Percentiles rank a stretch among this genome's conserved stretches.
phyloP scores from a whole-genome alignment of 2,797 vertebrate species.

The Lepidocolaptes lacrymiger region DNA sequence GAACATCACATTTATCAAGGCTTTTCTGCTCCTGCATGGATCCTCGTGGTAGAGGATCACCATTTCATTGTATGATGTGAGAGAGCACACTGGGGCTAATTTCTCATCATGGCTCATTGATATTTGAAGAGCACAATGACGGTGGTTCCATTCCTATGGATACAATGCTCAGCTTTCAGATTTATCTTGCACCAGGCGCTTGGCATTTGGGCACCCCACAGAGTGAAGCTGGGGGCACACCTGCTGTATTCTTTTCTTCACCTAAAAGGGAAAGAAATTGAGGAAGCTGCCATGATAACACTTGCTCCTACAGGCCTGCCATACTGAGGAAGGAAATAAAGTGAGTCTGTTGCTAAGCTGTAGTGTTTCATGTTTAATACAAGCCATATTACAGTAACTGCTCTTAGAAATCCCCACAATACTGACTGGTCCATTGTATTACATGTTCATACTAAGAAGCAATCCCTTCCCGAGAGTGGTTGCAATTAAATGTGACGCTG shows the following conservation, averaged over 20 bases:
- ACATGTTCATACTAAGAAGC: neutral
- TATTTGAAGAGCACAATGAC: neutral
- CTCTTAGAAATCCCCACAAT: neutral
- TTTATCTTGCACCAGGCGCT: neutral
- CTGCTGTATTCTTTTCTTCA: neutral
- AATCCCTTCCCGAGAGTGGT: neutral
- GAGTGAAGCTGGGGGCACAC: neutral
- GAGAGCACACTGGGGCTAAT: neutral
- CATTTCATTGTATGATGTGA: neutral
- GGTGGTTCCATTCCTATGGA: neutral
- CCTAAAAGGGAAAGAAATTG: neutral
- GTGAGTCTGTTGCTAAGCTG: neutral
- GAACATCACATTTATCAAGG: neutral
- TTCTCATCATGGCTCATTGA: neutral
- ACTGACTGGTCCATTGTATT: neutral
- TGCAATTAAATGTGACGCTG: neutral
- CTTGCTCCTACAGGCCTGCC: neutral
- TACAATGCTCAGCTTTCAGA: neutral
- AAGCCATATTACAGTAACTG: neutral
- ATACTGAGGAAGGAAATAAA: neutral
- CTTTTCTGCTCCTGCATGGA: neutral
- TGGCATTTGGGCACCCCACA: neutral
- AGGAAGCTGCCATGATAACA: neutral
- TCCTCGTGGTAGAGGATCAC: neutral
- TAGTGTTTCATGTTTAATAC: neutral